Conservation (phyloP, 2,113 vertebrate species). For the Scolopax mira region DNA sequence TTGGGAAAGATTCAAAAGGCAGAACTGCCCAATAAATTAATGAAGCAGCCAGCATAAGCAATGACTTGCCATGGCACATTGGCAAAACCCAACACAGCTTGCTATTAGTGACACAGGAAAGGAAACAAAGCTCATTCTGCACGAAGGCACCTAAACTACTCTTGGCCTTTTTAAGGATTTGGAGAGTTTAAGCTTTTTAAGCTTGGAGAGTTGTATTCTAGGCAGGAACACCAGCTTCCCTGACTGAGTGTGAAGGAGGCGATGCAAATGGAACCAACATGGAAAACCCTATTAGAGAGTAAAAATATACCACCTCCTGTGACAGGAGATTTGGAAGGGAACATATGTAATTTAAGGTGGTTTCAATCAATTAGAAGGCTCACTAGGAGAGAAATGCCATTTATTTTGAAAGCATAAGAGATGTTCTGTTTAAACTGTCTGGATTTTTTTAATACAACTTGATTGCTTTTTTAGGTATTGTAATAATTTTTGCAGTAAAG, state of each 20-base stretch:
- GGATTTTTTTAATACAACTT: background rate
- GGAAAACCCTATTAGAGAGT: background rate
- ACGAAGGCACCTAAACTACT: background rate
- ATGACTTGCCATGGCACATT: background rate
- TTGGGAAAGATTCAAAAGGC: background rate
- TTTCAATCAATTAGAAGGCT: background rate
- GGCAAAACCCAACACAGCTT: background rate
- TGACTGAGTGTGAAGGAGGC: background rate
- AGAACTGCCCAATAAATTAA: background rate
- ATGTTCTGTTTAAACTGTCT: background rate
- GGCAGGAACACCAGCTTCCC: background rate
- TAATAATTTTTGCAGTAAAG: background rate
- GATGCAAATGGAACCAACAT: background rate
- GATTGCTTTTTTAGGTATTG: background rate
- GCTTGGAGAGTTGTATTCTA: background rate
- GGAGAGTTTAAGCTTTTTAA: too few relatives aligned
- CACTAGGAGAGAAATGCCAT: background rate
- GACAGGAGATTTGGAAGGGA: background rate
- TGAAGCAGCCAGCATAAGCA: background rate
- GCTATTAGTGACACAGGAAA: background rate
- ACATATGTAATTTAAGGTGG: background rate
- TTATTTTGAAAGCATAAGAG: background rate
- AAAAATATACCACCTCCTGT: background rate
- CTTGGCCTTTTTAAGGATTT: background rate
- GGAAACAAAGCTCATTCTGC: background rate